A percentile compares a stretch with the other conserved stretches of the same genome.
Evolutionary conservation across 2,113 vertebrate species (phyloP).

Genomic region (Athene cunicularia): DNA sequence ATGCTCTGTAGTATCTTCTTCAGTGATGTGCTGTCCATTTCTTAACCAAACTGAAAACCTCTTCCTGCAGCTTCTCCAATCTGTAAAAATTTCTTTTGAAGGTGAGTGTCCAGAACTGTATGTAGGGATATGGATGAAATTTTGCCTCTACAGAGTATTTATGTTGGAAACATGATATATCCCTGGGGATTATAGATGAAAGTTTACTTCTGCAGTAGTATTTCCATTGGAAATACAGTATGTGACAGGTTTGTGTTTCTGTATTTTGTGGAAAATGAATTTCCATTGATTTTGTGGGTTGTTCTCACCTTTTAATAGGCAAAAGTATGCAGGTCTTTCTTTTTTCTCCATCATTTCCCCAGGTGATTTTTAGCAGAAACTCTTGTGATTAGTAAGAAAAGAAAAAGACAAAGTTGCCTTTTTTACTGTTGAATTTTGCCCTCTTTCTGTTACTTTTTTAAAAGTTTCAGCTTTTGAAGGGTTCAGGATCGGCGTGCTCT

Average conservation of each 20-base stretch:
- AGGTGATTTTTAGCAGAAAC: background rate
- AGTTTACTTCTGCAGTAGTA: background rate
- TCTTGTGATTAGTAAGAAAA: background rate
- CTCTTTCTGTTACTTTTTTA: background rate
- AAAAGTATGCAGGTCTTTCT: background rate
- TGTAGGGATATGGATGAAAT: background rate
- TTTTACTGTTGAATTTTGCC: background rate
- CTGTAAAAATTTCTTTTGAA: background rate
- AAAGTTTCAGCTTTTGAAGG: background rate
- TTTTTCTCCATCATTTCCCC: background rate
- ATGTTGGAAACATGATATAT: background rate
- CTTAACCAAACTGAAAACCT: background rate
- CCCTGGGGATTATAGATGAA: background rate
- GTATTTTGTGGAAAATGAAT: background rate
- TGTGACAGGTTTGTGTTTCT: background rate
- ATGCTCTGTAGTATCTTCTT: background rate
- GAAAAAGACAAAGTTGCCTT: background rate
- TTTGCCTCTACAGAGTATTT: background rate
- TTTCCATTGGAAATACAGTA: background rate
- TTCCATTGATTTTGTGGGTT: background rate
- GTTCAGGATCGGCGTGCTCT: accelerated
- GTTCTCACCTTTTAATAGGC: background rate
- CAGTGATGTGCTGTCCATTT: background rate
- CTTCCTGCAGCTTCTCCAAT: background rate
- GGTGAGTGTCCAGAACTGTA: background rate